Evolutionary conservation across 2,888 invertebrate species (phyloP).

Genomic region (Nymphalis c-album): DNA sequence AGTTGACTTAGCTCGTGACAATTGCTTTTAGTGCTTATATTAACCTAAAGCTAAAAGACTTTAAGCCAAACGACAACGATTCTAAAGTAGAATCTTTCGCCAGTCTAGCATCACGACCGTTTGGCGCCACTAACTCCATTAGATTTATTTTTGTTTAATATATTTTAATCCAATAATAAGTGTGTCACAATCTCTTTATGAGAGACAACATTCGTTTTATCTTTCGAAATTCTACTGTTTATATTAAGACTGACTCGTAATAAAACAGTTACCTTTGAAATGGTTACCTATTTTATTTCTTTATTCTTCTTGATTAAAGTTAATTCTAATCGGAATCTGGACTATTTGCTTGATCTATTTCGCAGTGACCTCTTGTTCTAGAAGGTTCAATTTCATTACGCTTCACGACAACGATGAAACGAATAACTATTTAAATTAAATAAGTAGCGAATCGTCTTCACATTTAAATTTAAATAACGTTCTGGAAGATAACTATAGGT

Average conservation of each 20-base stretch:
- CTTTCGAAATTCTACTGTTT: slow-evolving; percentile 42
- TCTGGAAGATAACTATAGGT: too few species aligned
- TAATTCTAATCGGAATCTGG: not conserved
- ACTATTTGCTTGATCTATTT: too few species aligned
- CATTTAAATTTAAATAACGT: too few species aligned
- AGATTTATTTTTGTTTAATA: slow-evolving; percentile 52
- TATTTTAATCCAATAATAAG: slow-evolving; percentile 65
- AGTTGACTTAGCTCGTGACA: too few species aligned
- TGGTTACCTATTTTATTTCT: not conserved
- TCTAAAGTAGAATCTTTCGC: slow-evolving; percentile 6
- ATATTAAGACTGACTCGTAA: slow-evolving; percentile 2
- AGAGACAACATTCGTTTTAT: slow-evolving; percentile 50
- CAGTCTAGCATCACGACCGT: slow-evolving; percentile 1
- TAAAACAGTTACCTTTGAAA: not conserved
- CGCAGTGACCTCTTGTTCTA: not conserved
- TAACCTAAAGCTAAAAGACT: too few species aligned
- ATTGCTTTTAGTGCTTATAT: too few species aligned
- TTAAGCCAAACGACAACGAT: not conserved
- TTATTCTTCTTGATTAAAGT: not conserved
- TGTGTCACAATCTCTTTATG: slow-evolving; percentile 61
- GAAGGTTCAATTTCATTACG: not conserved
- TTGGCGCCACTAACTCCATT: slow-evolving; percentile 33
- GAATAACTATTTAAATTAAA: too few species aligned
- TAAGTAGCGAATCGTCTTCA: too few species aligned
- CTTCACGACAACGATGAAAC: too few species aligned